Conservation (phyloP, 2,888 invertebrate genomes). For the Nomada fucata region DNA sequence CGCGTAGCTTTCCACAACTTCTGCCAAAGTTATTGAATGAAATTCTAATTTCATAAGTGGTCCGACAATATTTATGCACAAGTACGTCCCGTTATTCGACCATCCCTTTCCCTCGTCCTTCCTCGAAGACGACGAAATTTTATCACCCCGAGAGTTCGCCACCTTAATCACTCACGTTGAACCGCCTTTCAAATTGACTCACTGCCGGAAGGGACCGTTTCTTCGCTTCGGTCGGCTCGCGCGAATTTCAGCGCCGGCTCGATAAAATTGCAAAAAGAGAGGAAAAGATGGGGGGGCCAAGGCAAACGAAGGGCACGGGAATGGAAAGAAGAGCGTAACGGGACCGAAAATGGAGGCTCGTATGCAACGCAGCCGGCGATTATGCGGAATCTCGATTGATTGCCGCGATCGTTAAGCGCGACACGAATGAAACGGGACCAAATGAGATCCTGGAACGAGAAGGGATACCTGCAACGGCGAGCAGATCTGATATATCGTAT, state of each 20-base stretch:
- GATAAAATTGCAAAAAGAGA: neutral
- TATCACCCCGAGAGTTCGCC: conserved; percentile 8
- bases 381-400: conserved; percentile 36
- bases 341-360: conserved; percentile 48
- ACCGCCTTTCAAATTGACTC: neutral
- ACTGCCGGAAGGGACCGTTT: neutral
- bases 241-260: neutral
- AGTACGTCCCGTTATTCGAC: too few species aligned
- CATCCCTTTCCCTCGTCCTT: neutral
- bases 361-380: conserved; percentile 26
- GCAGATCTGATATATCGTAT: too few species aligned
- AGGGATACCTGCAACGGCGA: too few species aligned
- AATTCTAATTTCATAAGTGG: too few species aligned
- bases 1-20: neutral
- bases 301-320: neutral
- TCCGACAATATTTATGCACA: too few species aligned
- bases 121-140: neutral
- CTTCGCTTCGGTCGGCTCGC: neutral
- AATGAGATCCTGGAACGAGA: conserved; percentile 1
- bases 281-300: neutral
- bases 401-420: conserved; percentile 21
- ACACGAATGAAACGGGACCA: neutral
- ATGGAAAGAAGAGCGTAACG: conserved; percentile 41
- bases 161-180: conserved; percentile 8
- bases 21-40: too few species aligned